These are phyloP conservation scores for Lytechinus pictus DNA, from an alignment of 35 echinoderm and acorn worm genomes.

Conservation along the genomic window DNA sequence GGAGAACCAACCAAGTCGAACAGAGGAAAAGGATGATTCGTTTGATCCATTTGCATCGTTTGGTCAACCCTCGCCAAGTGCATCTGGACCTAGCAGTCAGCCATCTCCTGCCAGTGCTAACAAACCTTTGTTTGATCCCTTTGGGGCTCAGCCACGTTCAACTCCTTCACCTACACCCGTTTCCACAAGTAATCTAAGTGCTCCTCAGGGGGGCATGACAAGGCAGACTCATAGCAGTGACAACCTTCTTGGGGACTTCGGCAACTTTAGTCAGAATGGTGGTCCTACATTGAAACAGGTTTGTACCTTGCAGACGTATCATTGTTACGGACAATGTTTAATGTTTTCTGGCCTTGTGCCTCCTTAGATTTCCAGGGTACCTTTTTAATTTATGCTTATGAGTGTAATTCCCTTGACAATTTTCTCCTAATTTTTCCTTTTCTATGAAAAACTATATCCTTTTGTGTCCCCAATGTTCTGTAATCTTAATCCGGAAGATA, in stretches of 20 bases:
- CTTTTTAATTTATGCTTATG: too few relatives aligned
- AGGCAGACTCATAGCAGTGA: conserved; percentile 70
- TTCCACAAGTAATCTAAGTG: conserved; percentile 43
- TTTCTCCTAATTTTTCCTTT: too few relatives aligned
- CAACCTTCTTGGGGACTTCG: conserved; percentile 65
- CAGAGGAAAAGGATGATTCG: conserved; percentile 44
- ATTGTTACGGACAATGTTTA: not conserved
- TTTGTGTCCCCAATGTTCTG: too few relatives aligned
- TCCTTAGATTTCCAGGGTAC: too few relatives aligned
- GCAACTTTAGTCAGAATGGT: conserved; percentile 43
- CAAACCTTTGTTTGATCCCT: conserved; percentile 64
- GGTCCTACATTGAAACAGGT: conserved; percentile 71
- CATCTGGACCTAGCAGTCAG: not conserved
- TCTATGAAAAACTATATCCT: too few relatives aligned
- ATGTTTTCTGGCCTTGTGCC: too few relatives aligned
- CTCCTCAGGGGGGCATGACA: conserved; percentile 56
- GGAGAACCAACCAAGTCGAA: not conserved
- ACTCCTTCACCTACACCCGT: conserved; percentile 28
- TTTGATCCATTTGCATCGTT: conserved; percentile 84
- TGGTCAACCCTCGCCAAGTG: not conserved
- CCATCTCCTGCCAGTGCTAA: not conserved
- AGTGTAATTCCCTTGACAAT: too few relatives aligned
- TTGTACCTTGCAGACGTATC: not conserved
- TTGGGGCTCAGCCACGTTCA: conserved; percentile 8
- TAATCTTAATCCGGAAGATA: too few relatives aligned